phyloP scores from a whole-genome alignment of 2,113 vertebrate genomes.

The Anguilla rostrata region DNA sequence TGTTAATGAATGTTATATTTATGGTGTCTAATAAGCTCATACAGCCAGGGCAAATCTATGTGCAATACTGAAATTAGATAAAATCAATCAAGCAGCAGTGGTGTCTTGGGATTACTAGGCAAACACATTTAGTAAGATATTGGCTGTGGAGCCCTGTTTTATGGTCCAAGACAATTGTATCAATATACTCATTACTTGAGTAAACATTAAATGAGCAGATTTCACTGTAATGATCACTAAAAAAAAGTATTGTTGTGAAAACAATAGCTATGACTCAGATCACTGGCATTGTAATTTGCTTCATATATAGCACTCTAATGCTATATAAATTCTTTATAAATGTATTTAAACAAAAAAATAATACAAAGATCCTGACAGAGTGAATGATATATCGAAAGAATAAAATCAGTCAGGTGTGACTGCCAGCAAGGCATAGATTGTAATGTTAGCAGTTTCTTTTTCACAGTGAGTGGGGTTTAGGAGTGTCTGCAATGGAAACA shows the following conservation, averaged over 20 bases:
- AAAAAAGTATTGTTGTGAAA: not conserved
- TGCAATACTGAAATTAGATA: not conserved
- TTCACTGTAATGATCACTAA: not conserved
- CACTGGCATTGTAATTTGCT: not conserved
- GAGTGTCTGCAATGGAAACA: not conserved
- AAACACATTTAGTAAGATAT: not conserved
- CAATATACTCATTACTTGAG: not conserved
- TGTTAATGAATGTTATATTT: too few relatives aligned
- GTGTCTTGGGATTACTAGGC: not conserved
- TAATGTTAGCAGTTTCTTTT: not conserved
- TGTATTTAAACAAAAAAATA: not conserved
- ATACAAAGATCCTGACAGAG: not conserved
- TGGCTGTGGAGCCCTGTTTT: not conserved
- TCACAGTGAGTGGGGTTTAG: not conserved
- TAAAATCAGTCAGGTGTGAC: not conserved
- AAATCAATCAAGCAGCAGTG: not conserved
- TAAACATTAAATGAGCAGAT: not conserved
- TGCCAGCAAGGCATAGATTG: not conserved
- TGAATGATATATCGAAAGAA: not conserved
- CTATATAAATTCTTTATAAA: not conserved
- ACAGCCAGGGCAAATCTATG: too few relatives aligned
- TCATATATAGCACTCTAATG: not conserved
- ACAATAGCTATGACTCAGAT: not conserved
- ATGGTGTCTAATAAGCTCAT: too few relatives aligned
- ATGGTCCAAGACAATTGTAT: not conserved